Base-by-base conservation (phyloP, 2,797 vertebrate genomes). In the Enteromius argenteus region DNA sequence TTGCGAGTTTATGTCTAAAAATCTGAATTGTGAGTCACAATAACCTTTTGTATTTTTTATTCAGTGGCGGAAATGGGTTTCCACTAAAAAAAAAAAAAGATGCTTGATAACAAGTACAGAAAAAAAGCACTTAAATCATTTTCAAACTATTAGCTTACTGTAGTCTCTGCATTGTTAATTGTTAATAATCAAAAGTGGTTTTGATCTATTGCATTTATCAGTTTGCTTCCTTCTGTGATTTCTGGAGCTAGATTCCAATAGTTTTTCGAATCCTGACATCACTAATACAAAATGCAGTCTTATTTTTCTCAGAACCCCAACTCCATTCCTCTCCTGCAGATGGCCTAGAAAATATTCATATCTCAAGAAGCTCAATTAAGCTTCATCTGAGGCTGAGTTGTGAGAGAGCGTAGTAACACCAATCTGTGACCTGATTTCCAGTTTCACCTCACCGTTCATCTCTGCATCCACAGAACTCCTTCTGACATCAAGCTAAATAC, bases 351-450 rank as follows among this genome's bases (percentile, higher is more conserved):
- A 86, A 86, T 77, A 73, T 79, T 87, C 81, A 83, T 86, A 77
- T 82, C 78, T 73, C 86, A 51, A 67, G 79, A 84, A 69, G 73
- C 78, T 86, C 81, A 88, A 88, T 87, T 84, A 89, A 87, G 84
- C 86, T 67, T 84, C 74, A 39, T 73, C 68, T 27, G 71, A 80
- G 85, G 64, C 32, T 62, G 73, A 87, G 87, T 86, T 84, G 72
- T 87, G 81, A 71, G 81, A 84, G 68, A 83, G 53, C 67, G 68
- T 62, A 82, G 83, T 86, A 80, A 84, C 84, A 80, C 85, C 75
- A 73, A 86, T 67, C 71, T 75, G 56, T 82, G 81, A 76, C 77
- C 81, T 74, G 60, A 75, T 84, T 82, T 56, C 64, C 56, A 27
- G 78, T 51, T 79, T 75, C 64, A 84, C 81, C 73, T 81, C 49